A percentile compares a stretch with the other conserved stretches of the same genome.
Conservation (phyloP, 2,797 vertebrate genomes). For the Pseudocheirus occidentalis region DNA sequence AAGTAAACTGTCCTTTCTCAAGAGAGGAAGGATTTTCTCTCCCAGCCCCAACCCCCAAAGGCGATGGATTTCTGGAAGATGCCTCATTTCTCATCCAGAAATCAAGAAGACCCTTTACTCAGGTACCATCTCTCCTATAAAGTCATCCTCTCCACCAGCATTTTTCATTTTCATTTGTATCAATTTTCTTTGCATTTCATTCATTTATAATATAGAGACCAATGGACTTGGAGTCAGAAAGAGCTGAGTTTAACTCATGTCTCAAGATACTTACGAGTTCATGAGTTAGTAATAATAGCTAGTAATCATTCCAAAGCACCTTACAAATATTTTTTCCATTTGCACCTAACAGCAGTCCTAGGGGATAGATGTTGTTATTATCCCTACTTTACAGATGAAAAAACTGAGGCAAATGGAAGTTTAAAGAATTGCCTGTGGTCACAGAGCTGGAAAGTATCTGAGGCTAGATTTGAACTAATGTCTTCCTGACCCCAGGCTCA, state of each 20-base stretch:
- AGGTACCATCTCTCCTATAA: not conserved
- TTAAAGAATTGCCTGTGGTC: not conserved
- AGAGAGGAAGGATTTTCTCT: not conserved
- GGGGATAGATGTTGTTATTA: not conserved
- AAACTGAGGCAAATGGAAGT: not conserved
- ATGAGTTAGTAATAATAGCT: not conserved
- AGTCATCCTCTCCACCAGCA: too few species aligned
- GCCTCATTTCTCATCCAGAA: not conserved
- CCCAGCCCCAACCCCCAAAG: not conserved
- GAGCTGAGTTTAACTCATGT: not conserved
- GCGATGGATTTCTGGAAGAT: not conserved
- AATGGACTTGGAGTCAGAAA: not conserved
- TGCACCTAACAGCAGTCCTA: not conserved
- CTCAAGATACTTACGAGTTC: not conserved
- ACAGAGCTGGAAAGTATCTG: not conserved
- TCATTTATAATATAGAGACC: too few species aligned
- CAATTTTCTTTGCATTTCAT: too few species aligned
- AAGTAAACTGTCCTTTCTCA: not conserved
- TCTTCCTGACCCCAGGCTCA: not conserved
- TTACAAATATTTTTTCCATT: not conserved
- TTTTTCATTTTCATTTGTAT: not conserved
- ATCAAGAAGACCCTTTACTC: not conserved
- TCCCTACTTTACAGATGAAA: not conserved
- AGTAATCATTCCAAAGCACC: not conserved
- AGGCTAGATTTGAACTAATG: not conserved